Conservation (phyloP, 2,113 vertebrate species). For the Mirza zaza region DNA sequence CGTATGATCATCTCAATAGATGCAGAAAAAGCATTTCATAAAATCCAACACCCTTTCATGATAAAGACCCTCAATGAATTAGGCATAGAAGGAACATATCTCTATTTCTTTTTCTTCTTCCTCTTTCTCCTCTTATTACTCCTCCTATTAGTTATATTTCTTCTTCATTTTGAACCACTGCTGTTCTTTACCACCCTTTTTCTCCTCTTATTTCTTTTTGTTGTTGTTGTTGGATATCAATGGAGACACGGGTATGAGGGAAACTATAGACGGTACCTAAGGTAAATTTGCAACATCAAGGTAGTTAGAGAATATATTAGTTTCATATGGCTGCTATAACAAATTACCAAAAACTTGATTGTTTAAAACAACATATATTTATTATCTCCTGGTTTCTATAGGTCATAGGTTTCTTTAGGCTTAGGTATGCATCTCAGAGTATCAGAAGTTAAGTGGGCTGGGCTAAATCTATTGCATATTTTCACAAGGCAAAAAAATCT, state of each 20-base stretch:
- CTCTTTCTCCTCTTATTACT: background rate
- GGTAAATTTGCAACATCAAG: background rate
- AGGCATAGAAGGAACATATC: background rate
- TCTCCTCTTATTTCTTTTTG: background rate
- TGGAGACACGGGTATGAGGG: background rate
- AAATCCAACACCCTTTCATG: no score
- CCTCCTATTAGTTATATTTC: background rate
- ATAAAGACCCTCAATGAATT: no score
- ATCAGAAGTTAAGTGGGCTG: background rate
- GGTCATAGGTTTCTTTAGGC: background rate
- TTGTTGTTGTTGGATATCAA: background rate
- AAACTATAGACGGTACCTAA: no score
- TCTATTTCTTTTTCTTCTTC: background rate
- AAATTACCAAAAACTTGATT: background rate
- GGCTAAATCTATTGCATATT: background rate
- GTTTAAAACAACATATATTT: background rate
- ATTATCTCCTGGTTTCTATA: background rate
- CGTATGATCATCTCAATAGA: no score
- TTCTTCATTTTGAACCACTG: background rate
- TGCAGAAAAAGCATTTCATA: no score
- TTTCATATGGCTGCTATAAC: background rate
- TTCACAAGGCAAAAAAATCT: background rate
- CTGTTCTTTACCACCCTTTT: fast-evolving
- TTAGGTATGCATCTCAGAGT: background rate
- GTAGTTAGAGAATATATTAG: background rate